A percentile compares a stretch with the other conserved stretches of the same genome.
These are phyloP conservation scores for Xylocampa areola DNA, from an alignment of 2,888 invertebrate genomes.

Conservation along the genomic window DNA sequence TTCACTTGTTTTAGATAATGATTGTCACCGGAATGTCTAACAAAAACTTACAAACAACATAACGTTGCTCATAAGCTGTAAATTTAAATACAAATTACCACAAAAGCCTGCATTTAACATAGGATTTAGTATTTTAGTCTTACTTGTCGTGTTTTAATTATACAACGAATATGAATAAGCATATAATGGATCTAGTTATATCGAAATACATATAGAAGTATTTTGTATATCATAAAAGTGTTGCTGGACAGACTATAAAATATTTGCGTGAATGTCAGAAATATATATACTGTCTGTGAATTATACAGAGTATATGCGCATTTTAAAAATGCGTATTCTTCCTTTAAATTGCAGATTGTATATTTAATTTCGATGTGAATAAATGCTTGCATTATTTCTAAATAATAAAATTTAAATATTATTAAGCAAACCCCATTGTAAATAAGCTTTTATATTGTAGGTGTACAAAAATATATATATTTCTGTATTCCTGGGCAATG, in stretches of 20 bases:
- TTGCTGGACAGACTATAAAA: slow-evolving; percentile 73
- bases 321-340: slow-evolving; percentile 14
- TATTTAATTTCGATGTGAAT: slow-evolving; percentile 31
- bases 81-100: not conserved
- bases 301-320: slow-evolving; percentile 7
- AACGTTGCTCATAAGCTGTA: not conserved
- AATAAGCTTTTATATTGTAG: slow-evolving; percentile 46
- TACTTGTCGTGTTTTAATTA: not conserved
- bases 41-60: slow-evolving; percentile 7
- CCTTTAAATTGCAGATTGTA: slow-evolving; percentile 24
- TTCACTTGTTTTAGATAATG: not conserved
- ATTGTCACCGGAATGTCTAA: not conserved
- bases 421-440: slow-evolving; percentile 69
- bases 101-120: not conserved
- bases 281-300: slow-evolving; percentile 31
- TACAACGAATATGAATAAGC: slow-evolving; percentile 46
- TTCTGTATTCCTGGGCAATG: slow-evolving; percentile 86
- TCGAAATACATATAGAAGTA: slow-evolving; percentile 12
- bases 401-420: slow-evolving; percentile 14
- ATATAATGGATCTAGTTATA: slow-evolving; percentile 11
- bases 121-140: slow-evolving; percentile 3
- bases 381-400: slow-evolving; percentile 17
- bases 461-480: slow-evolving; percentile 59
- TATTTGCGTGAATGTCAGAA: slow-evolving; percentile 39
- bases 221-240: slow-evolving; percentile 49